Evolutionary conservation across 1,140 invertebrate species (phyloP).

Genomic region (Heliconius melpomene): DNA sequence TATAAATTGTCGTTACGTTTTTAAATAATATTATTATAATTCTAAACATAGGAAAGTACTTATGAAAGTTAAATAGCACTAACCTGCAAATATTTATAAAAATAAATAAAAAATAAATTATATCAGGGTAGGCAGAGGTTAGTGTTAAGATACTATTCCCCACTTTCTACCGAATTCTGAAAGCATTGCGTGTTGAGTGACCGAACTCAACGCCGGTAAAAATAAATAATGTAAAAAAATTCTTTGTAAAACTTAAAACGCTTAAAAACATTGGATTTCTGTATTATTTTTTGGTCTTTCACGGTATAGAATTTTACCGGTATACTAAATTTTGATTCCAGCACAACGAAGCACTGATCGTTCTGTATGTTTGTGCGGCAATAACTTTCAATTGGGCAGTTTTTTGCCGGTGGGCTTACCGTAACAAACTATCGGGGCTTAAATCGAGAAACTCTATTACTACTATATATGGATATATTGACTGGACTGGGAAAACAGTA

Average conservation of each 20-base stretch:
- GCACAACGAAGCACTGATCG: constrained; percentile 30
- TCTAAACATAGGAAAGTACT: background rate
- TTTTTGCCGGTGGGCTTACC: constrained; percentile 43
- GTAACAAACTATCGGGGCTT: constrained; percentile 44
- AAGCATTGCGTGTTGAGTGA: too few species aligned
- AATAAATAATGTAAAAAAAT: background rate
- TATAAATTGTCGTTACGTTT: background rate
- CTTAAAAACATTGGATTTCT: constrained; percentile 4
- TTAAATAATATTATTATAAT: background rate
- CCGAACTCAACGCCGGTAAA: too few species aligned
- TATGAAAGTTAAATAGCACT: background rate
- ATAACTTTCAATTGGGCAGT: constrained; percentile 47
- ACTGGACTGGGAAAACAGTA: constrained; percentile 17
- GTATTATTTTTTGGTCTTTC: background rate
- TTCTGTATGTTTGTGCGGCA: constrained; percentile 41
- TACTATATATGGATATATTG: constrained; percentile 10
- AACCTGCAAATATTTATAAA: background rate
- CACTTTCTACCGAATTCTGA: too few species aligned
- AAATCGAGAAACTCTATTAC: constrained; percentile 31
- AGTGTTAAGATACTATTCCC: too few species aligned
- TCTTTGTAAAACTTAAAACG: background rate
- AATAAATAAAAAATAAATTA: background rate
- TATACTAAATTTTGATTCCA: constrained; percentile 38
- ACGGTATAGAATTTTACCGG: background rate
- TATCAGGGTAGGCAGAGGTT: too few species aligned